A percentile compares a stretch with the other conserved stretches of the same genome.
These are phyloP conservation scores for Odontamblyopus rebecca DNA, from an alignment of 2,797 vertebrate species.

Conservation along the genomic window DNA sequence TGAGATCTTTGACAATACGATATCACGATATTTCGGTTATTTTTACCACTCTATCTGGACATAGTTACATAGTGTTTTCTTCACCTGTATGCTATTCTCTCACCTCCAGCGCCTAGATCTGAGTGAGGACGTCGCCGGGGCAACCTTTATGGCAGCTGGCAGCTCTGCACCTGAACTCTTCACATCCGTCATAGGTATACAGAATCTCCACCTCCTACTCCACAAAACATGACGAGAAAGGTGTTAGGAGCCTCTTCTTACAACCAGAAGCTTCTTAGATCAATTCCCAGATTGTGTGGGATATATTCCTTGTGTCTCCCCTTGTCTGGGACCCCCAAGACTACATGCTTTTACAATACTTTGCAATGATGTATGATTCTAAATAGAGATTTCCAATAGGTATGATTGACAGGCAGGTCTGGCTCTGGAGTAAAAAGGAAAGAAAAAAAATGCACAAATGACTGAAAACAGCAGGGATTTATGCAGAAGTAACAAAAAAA, in stretches of 20 bases:
- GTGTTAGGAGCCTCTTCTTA: background rate
- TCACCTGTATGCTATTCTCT: background rate
- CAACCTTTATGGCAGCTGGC: constrained; percentile 95
- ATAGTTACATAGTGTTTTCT: background rate
- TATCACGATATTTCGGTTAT: no score
- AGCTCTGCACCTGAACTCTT: constrained; percentile 94
- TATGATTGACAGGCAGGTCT: no score
- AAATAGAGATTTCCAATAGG: no score
- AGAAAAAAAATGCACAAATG: no score
- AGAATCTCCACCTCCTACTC: background rate
- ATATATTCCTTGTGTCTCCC: background rate
- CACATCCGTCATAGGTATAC: constrained; percentile 91
- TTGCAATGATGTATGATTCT: no score
- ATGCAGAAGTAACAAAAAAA: no score
- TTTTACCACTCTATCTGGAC: background rate
- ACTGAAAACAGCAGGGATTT: no score
- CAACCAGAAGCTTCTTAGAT: background rate
- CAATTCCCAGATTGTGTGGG: no score
- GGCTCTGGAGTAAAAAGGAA: no score
- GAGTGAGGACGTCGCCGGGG: constrained; percentile 93
- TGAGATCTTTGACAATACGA: no score
- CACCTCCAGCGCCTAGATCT: constrained; percentile 84
- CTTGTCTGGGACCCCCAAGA: no score
- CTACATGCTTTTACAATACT: no score
- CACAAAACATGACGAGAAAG: background rate